Percentiles rank a stretch among this genome's conserved stretches.
Conservation (phyloP, 37 sponge, comb jelly and placozoan species). For the Beroe ovata region DNA sequence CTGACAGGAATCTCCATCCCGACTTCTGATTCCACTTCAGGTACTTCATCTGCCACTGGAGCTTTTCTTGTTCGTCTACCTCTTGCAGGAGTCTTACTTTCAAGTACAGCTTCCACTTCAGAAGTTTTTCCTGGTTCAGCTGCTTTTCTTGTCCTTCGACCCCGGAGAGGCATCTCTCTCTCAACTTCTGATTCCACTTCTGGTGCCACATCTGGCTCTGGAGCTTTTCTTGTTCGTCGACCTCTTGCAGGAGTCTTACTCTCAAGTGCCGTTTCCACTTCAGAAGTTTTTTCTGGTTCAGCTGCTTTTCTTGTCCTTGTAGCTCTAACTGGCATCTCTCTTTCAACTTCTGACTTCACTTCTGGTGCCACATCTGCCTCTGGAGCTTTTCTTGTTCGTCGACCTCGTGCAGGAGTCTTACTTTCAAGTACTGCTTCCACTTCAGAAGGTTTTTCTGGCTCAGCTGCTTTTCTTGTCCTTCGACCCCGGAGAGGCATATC, state of each 20-base stretch:
- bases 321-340: neutral
- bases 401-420: neutral
- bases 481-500: neutral
- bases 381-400: neutral
- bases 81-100: constrained; percentile 11
- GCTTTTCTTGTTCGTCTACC: neutral
- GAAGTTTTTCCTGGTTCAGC: neutral
- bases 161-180: neutral
- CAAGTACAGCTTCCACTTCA: neutral
- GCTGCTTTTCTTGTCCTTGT: neutral
- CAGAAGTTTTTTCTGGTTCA: neutral
- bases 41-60: neutral
- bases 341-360: neutral
- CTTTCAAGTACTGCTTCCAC: neutral
- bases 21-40: neutral
- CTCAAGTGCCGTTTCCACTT: neutral
- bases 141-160: neutral
- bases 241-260: neutral
- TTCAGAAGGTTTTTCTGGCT: neutral
- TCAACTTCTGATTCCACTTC: neutral
- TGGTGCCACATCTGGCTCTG: neutral
- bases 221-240: neutral
- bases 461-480: neutral
- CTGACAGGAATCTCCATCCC: neutral
- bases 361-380: constrained; percentile 8